phyloP scores from a whole-genome alignment of 2,113 vertebrate species.

The Eudyptes chrysolophus region DNA sequence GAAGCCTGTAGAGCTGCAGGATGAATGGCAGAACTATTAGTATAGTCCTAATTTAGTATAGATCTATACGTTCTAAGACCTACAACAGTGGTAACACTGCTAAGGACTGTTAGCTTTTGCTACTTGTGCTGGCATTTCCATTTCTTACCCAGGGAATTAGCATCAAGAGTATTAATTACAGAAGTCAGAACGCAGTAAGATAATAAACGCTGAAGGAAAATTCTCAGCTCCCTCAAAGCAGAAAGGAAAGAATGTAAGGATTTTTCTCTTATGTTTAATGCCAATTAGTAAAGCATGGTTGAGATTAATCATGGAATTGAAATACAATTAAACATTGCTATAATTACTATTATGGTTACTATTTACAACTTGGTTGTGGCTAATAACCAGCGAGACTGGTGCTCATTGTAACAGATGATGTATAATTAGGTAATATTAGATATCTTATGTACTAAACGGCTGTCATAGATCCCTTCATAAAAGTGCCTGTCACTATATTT shows the following conservation, averaged over 20 bases:
- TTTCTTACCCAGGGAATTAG: neutral
- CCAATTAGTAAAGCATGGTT: slow-evolving; percentile 3
- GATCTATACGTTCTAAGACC: neutral
- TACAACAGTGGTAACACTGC: neutral
- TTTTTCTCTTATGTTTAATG: neutral
- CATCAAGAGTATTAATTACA: slow-evolving; percentile 59
- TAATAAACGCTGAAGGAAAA: slow-evolving; percentile 2
- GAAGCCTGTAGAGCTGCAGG: neutral
- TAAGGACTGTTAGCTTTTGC: slow-evolving; percentile 4
- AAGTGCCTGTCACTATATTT: neutral
- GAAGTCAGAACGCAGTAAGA: slow-evolving; percentile 10
- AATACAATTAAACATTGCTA: neutral
- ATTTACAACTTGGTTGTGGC: neutral
- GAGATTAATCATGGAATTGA: neutral
- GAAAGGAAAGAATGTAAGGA: neutral
- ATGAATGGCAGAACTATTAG: slow-evolving; percentile 20
- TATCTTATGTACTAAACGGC: neutral
- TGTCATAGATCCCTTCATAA: neutral
- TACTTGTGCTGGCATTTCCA: neutral
- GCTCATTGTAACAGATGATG: neutral
- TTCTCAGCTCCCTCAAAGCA: neutral
- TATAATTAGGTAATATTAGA: neutral
- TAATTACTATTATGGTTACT: neutral
- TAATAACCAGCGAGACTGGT: neutral
- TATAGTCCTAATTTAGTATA: neutral